Percentiles rank a stretch among this genome's conserved stretches.
phyloP scores from a whole-genome alignment of 2,113 vertebrate species.

The Athene cunicularia region DNA sequence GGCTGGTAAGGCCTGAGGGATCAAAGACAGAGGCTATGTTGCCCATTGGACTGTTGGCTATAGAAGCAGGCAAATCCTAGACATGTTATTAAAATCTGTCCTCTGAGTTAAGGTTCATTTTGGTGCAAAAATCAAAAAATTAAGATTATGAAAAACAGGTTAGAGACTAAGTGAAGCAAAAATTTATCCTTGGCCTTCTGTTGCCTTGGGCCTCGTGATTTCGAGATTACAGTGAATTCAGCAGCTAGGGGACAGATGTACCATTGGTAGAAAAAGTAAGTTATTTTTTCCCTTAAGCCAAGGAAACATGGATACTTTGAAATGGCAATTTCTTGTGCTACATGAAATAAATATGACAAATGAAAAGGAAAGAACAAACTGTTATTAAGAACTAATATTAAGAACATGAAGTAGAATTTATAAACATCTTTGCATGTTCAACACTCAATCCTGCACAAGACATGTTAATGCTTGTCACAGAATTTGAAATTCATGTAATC shows the following conservation, averaged over 20 bases:
- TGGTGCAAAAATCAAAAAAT: neutral
- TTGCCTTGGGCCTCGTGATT: neutral
- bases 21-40: neutral
- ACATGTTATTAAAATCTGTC: neutral
- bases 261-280: neutral
- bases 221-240: neutral
- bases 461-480: constrained; percentile 40
- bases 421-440: neutral
- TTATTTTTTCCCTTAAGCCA: neutral
- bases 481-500: constrained; percentile 35
- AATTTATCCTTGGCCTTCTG: neutral
- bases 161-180: neutral
- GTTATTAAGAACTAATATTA: constrained; percentile 2
- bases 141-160: accelerated
- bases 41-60: neutral
- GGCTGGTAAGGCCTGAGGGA: neutral
- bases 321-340: neutral
- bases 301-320: neutral
- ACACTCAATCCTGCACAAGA: neutral
- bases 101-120: neutral
- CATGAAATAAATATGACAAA: constrained; percentile 18
- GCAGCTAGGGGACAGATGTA: neutral
- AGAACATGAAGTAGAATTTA: constrained; percentile 44
- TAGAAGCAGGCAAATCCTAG: neutral
- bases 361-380: constrained; percentile 23